phyloP scores from a whole-genome alignment of 2,797 vertebrate species.

The Okamejei kenojei region DNA sequence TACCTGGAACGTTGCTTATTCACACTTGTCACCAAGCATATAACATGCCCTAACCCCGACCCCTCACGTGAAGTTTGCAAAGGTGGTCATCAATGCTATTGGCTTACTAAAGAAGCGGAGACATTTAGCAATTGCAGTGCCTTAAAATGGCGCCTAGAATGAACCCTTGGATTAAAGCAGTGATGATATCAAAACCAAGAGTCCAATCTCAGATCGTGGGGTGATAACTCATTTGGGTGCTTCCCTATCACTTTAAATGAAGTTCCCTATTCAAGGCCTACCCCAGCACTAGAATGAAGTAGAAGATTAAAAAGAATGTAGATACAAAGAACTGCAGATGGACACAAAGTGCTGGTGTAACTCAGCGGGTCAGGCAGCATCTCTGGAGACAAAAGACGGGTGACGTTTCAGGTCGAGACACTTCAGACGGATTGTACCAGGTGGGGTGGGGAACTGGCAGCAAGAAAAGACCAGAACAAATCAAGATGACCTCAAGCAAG shows the following conservation, averaged over 20 bases:
- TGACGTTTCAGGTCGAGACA: no score
- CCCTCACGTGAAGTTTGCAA: neutral
- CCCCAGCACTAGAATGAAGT: neutral
- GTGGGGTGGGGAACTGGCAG: no score
- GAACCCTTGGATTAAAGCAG: neutral
- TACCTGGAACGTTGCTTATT: neutral
- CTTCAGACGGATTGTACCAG: no score
- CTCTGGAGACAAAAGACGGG: no score
- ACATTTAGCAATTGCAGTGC: neutral
- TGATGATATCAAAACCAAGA: neutral
- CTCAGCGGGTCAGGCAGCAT: no score
- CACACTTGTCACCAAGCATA: neutral
- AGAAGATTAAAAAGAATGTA: neutral
- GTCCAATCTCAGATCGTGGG: no score
- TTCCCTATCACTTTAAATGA: neutral
- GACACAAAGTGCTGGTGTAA: no score
- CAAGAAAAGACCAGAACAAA: no score
- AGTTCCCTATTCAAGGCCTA: neutral
- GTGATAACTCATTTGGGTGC: neutral
- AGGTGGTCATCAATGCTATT: neutral
- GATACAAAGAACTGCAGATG: no score
- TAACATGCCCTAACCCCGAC: no score
- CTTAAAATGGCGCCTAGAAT: neutral
- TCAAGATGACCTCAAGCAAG: no score
- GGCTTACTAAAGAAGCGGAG: neutral